Percentiles rank a stretch among this genome's conserved stretches.
phyloP scores from a whole-genome alignment of 2,113 vertebrate species.

The Mesoclemmys tuberculata region DNA sequence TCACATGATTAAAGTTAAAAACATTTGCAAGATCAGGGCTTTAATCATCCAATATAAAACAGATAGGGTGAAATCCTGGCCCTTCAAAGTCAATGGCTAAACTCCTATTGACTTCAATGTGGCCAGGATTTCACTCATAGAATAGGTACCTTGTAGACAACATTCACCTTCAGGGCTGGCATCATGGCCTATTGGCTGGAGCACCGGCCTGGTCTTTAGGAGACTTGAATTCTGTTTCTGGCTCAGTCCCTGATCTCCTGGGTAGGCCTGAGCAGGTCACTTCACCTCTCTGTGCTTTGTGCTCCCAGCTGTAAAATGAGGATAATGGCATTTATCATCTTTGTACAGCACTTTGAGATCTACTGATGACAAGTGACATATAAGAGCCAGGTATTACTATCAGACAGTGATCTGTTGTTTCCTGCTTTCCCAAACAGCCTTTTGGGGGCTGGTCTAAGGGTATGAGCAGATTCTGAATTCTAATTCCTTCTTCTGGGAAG shows the following conservation, averaged over 20 bases:
- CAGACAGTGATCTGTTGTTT: neutral
- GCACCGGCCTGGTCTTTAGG: neutral
- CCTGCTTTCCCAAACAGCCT: neutral
- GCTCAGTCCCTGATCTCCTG: accelerated
- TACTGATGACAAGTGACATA: neutral
- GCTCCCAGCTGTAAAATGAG: neutral
- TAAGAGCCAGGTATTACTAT: accelerated
- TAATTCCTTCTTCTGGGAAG: neutral
- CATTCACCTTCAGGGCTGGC: neutral
- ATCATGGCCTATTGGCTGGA: neutral
- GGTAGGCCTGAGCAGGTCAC: neutral
- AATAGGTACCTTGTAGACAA: accelerated
- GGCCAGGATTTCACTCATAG: neutral
- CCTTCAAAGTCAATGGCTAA: neutral
- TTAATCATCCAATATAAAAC: neutral
- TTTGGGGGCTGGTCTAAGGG: neutral
- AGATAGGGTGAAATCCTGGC: neutral
- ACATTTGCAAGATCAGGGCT: neutral
- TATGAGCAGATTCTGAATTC: neutral
- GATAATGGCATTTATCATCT: too few relatives aligned
- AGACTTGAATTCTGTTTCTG: accelerated
- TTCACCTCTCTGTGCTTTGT: neutral
- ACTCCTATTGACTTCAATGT: accelerated
- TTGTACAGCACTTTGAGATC: accelerated
- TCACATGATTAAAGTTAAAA: neutral